Base-by-base conservation (phyloP, 2,888 invertebrate species). In the Achlya flavicornis region DNA sequence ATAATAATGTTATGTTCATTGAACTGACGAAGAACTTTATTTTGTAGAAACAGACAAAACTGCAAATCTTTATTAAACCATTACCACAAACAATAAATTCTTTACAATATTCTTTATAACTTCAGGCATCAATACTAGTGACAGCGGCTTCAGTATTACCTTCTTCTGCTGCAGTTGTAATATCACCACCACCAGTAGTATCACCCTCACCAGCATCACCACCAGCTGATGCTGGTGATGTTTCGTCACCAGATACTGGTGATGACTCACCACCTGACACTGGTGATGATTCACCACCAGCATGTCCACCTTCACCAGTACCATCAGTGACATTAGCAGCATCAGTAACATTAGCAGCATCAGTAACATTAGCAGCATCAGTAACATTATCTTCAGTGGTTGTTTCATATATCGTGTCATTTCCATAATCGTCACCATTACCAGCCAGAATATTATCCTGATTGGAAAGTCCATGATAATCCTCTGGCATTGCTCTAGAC, bases 401-500 rank as follows among this genome's bases (percentile, higher is more conserved):
- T 43, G 43, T 14, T 4, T 43, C 38, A 38, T 38, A 38, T 10
- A 35, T 1, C 3, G 35, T 58, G 43, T 5, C 14, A 53, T 19
- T 8, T 53, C 10, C 19, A 0, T 3, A 14, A n/a, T 16, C 53
- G 6, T 53, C 19, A 10, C 19, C 10, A 19, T 1, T 5, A 6
- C n/a, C 46, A n/a, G 6, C 5, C 6, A 14, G 16, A 48, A 16
- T 1, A 0, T 19, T 7, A 10, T 53, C 19, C 19, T 53, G 10
- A 3, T 19, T 19, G 6, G 3, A 19, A 19, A 53, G 10, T 53
- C 0, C 4, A 26, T 60, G 60, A 35, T 41, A 90, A 48, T 87
- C 81, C 0, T 64, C 60, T 0, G 80, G 63, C 6, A 57, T 58
- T 0, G 85, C 86, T 69, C 88, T 80, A 0, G 76, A 70, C 0